phyloP scores from a whole-genome alignment of 2,113 vertebrate genomes.

The Corythaixoides concolor region DNA sequence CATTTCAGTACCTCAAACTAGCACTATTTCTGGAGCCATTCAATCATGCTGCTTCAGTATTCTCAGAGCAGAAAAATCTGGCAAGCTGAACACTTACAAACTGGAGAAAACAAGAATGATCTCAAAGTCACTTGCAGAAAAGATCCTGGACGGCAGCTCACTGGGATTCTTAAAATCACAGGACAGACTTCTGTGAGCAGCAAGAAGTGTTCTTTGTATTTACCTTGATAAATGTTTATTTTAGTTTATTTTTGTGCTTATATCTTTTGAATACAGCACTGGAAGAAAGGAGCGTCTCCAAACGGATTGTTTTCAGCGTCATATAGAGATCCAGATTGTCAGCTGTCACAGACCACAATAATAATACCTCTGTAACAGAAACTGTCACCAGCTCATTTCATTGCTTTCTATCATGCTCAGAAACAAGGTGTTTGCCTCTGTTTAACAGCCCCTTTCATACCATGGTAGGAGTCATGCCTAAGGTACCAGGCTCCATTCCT shows the following conservation, averaged over 20 bases:
- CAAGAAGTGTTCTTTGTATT: background rate
- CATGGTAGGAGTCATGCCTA: background rate
- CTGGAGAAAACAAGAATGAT: background rate
- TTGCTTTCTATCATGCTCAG: background rate
- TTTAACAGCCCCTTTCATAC: background rate
- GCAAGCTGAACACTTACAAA: background rate
- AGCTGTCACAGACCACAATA: background rate
- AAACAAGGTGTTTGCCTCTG: background rate
- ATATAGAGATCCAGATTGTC: background rate
- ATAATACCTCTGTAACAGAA: background rate
- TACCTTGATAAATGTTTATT: background rate
- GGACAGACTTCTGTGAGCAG: background rate
- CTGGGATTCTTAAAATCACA: background rate
- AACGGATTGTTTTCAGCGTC: background rate
- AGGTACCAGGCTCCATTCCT: background rate
- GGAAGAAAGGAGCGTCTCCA: background rate
- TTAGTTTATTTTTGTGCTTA: background rate
- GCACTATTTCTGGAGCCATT: background rate
- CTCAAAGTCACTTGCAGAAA: background rate
- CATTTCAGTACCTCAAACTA: background rate
- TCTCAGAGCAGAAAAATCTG: background rate
- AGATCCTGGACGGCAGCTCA: background rate
- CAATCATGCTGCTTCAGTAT: background rate
- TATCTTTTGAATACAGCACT: background rate
- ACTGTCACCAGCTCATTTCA: background rate